A percentile compares a stretch with the other conserved stretches of the same genome.
These are phyloP conservation scores for Hoplostethus mediterraneus DNA, from an alignment of 2,797 vertebrate genomes.

Conservation along the genomic window DNA sequence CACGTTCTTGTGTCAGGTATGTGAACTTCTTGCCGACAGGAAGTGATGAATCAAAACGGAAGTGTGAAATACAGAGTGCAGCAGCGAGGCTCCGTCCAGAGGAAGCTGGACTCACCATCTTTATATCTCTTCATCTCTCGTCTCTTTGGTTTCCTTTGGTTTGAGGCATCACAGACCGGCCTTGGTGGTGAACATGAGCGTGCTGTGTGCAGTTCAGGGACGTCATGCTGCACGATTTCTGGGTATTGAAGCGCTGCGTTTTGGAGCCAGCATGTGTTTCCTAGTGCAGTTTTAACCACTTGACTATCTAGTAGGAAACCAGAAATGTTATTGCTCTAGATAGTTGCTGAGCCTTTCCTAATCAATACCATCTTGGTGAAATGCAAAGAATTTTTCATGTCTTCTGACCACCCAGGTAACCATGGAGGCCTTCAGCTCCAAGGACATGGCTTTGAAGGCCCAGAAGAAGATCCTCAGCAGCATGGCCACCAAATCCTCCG, in stretches of 20 bases:
- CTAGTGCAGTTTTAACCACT: not conserved
- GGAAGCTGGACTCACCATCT: not conserved
- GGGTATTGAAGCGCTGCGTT: no score
- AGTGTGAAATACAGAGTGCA: not conserved
- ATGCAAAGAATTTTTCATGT: not conserved
- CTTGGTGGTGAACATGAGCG: no score
- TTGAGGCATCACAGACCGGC: no score
- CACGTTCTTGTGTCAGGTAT: not conserved
- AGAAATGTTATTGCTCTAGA: no score
- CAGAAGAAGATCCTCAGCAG: conserved; percentile 94
- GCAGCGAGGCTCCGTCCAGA: not conserved
- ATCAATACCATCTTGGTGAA: conserved; percentile 8
- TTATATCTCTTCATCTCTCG: not conserved
- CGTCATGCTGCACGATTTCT: not conserved
- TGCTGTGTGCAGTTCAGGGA: not conserved
- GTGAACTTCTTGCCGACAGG: not conserved
- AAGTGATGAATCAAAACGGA: not conserved
- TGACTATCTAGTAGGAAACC: no score
- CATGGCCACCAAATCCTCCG: conserved; percentile 89
- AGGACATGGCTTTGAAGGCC: conserved; percentile 88
- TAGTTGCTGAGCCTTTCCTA: not conserved
- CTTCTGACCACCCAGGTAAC: conserved; percentile 52
- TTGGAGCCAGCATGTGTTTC: not conserved
- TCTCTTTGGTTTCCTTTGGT: no score
- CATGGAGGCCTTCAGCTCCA: conserved; percentile 93